Evolutionary conservation across 2,888 invertebrate genomes (phyloP), one percentile per base, ranked within the genome.

Genomic region (Scaptodrosophila latifasciaeformis): DNA sequence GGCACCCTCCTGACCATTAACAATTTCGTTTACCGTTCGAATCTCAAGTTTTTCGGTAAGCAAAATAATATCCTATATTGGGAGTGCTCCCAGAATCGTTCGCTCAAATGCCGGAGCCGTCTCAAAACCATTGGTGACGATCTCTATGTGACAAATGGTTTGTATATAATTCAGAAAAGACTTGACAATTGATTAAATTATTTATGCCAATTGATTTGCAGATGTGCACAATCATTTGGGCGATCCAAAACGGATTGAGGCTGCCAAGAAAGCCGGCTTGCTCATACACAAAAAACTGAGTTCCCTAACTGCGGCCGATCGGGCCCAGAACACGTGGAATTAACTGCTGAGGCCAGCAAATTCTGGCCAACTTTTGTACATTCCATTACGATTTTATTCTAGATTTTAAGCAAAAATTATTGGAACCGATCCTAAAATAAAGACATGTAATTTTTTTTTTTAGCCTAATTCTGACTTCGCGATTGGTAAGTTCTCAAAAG

Each of bases 11-110:
- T 86, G 24, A 85, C 84, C 30, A 82, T 86, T 39, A 84, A 86
- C 52, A 83, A 86, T 55, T 86, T 83, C 53, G 74, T 86, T 13
- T 86, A 86, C 61, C 84, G 86, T 34, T 86, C 86, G 21, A 86
- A 86, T 79, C 79, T 86, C 19, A 85, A 84, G 55, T 76, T 85
- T 24, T 85, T 84, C 51, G 86, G 86, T 17, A 81, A 82, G 4
- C 65, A 75, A 49, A 69, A 70, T 40, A 83, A 86, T 46, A 86
- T 85, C 52, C 77, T 86, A n/a, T 86, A 86, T 42, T 86, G 86
- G 86, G 86, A 86, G 65, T 86, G 86, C 49, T 84, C 86, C 18
- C 85, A 86, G 37, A 86, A 86, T 65, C 83, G 86, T n/a, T 84
- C 85, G 2, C 82, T 77, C 48, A 86, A 86, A 61, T 86, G 86